Evolutionary conservation across 2,113 vertebrate genomes (phyloP).

Genomic region (Amblyornis subalaris): DNA sequence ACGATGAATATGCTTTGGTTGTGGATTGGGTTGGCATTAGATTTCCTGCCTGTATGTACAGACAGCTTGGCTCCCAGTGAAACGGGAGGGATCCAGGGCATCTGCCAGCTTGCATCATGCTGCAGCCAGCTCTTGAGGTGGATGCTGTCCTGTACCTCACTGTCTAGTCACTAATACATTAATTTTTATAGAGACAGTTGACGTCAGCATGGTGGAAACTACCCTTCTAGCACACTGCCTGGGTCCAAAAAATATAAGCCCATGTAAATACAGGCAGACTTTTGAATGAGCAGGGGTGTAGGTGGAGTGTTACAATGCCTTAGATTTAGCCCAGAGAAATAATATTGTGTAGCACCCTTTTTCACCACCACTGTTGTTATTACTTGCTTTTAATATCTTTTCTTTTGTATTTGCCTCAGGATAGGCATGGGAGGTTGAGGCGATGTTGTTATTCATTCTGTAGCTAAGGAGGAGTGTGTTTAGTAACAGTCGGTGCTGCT

Average conservation of each 20-base stretch:
- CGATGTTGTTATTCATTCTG: neutral
- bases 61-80: neutral
- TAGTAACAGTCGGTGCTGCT: neutral
- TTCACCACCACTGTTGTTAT: neutral
- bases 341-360: neutral
- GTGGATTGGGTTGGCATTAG: neutral
- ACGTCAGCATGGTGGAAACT: neutral
- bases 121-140: neutral
- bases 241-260: neutral
- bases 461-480: neutral
- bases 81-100: neutral
- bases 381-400: neutral
- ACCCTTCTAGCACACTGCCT: neutral
- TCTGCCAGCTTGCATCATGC: neutral
- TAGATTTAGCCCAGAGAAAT: neutral
- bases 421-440: neutral
- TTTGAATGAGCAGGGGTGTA: neutral
- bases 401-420: neutral
- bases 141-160: neutral
- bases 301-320: neutral
- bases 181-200: neutral
- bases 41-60: neutral
- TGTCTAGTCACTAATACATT: neutral
- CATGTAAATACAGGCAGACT: neutral
- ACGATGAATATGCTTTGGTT: rapidly evolving